phyloP scores from a whole-genome alignment of 1,140 invertebrate genomes.

The Neocloeon triangulifer region DNA sequence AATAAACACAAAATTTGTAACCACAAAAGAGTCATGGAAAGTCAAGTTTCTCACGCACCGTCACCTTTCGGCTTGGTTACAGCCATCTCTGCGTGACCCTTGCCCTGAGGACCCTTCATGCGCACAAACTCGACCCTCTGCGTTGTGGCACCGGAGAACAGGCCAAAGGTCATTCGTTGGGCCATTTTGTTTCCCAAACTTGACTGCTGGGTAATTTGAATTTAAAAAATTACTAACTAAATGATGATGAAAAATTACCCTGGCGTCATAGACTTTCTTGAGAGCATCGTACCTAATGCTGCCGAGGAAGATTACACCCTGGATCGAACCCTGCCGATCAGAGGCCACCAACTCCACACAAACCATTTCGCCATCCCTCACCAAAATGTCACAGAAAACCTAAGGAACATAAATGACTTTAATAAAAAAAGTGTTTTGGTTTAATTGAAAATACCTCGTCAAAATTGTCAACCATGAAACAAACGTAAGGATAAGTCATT shows the following conservation, averaged over 20 bases:
- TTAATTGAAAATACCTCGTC: constrained; percentile 82
- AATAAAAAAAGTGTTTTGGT: not conserved
- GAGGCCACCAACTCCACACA: constrained; percentile 90
- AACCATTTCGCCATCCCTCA: constrained; percentile 94
- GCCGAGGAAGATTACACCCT: constrained; percentile 87
- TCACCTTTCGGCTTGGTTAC: constrained; percentile 70
- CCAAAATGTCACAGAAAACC: constrained; percentile 86
- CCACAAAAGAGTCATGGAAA: not conserved
- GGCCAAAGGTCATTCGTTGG: constrained; percentile 84
- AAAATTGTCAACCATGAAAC: constrained; percentile 98
- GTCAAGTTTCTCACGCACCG: not conserved
- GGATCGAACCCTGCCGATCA: constrained; percentile 56
- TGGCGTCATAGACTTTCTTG: constrained; percentile 87
- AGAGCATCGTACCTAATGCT: constrained; percentile 93
- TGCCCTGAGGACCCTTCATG: constrained; percentile 90
- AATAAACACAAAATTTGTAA: not conserved
- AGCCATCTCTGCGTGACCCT: constrained; percentile 96
- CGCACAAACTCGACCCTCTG: constrained; percentile 91
- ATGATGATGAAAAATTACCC: constrained; percentile 34
- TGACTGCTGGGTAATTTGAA: constrained; percentile 43
- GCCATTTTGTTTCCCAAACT: constrained; percentile 86
- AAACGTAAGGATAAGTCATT: constrained; percentile 96
- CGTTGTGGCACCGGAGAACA: constrained; percentile 52
- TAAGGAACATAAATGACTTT: too few relatives aligned
- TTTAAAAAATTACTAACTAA: constrained; percentile 4